Base-by-base conservation (phyloP, 2,888 invertebrate genomes). In the Drosophila flavopinicola region DNA sequence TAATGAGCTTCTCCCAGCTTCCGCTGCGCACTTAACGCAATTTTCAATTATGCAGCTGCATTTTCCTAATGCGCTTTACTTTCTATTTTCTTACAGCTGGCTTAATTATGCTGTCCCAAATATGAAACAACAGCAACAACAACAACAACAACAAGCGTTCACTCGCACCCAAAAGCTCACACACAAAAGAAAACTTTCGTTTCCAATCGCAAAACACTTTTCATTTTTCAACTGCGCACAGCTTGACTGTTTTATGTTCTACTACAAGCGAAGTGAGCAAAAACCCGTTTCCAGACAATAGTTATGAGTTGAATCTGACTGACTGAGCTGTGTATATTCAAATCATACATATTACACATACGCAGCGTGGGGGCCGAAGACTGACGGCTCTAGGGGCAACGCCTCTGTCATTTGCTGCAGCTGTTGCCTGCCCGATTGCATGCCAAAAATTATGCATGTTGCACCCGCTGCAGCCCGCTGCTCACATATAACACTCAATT, bases 101-200 rank as follows among this genome's bases (percentile, higher is more conserved):
- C 59, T 68, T 67, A 66, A 73, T 76, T 75, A 78, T 74, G 66
- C 67, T 69, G 67, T 57, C 68, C 78, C 63, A 66, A 77, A 79
- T 79, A 59, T 66, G 45, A 38, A 24, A 56, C 44, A 58, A 35
- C 39, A 66, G 33, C 20, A 3, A 20, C 20, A 20, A 4, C 20
- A 20, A 20, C 20, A 30, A 9, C 29, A 30, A 44, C 44, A 44
- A 44, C 13, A 52, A 41, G 27, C 49, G 24, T 38, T 45, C 33
- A 47, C 47, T 59, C 35, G 24, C 32, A 48, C 38, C 32, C 44
- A 68, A 53, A 47, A 57, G 33, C 35, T 25, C 29, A 11, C 27
- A 53, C 33, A 66, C 45, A 60, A 65, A 54, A 47, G 35, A 78
- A 78, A 88, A 88, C 87, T 87, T 87, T 88, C 87, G 74, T 88